Base-by-base conservation (phyloP, 2,888 invertebrate genomes). In the Odontomyia ornata region DNA sequence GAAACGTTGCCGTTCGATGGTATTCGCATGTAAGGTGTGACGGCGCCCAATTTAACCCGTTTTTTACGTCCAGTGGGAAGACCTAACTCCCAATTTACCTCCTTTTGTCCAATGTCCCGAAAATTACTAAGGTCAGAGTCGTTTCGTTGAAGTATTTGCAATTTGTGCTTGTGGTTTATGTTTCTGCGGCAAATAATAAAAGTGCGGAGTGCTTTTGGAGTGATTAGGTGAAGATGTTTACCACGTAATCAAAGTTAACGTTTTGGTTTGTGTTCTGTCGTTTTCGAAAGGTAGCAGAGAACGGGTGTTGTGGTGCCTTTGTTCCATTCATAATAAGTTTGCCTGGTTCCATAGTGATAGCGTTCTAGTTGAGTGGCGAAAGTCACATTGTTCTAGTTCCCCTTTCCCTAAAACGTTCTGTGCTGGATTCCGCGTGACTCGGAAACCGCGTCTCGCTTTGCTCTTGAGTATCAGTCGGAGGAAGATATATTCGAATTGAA, bases 201-300 rank as follows among this genome's bases (percentile, higher is more conserved):
- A 36, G 3, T 36, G 36, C 3, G 36, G 9, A 5, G 9, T 52
- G 18, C n/a, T n/a, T n/a, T n/a, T n/a, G n/a, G n/a, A 15, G 52
- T 52, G 60, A 21, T 13, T 11, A 25, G 21, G n/a, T 23, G 27
- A 69, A 69, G 73, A 73, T 73, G 73, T 18, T 73, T 60, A 73
- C 57, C 73, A 73, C 73, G 73, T 73, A 73, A 57, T 36, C 73
- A 73, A 65, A 60, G 23, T 73, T 18, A 43, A 23, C 13, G 30
- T n/a, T n/a, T n/a, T n/a, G n/a, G n/a, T 28, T 23, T 25, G n/a
- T 23, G 46, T 56, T 27, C 46, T 43, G 56, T 3, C 18, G n/a
- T 4, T 57, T 25, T 2, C 57, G 7, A 15, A 18, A 30, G 30
- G 15, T 21, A 1, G 43, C 4, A 3, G 27, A 11, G 21, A 60